Evolutionary conservation across 2,797 vertebrate species (phyloP).

Genomic region (Schizothorax lantsangensis): DNA sequence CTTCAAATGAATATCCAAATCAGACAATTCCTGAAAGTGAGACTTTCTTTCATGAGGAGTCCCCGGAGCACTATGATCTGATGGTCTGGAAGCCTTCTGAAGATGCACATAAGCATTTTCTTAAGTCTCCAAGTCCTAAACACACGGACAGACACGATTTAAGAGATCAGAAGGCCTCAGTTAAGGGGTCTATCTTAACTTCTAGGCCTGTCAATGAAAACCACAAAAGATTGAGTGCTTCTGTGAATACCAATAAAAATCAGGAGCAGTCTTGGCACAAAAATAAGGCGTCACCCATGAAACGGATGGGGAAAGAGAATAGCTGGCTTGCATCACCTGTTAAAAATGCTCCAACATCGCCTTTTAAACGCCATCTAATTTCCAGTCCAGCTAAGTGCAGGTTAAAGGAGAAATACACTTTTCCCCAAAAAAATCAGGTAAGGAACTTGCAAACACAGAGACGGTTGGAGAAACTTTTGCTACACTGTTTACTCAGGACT

Average conservation of each 20-base stretch:
- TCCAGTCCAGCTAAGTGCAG: constrained; percentile 43
- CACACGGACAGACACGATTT: background rate
- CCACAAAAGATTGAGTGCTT: constrained; percentile 62
- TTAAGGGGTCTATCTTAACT: constrained; percentile 58
- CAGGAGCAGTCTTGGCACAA: background rate
- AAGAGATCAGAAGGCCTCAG: constrained; percentile 58
- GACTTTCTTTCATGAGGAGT: constrained; percentile 14
- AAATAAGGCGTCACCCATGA: constrained; percentile 8
- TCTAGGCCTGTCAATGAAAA: constrained; percentile 47
- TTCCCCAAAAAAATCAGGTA: constrained; percentile 55
- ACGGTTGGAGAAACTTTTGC: constrained; percentile 67
- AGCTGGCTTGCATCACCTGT: background rate
- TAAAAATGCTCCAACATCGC: constrained; percentile 26
- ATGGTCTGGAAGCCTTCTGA: constrained; percentile 19
- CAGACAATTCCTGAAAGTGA: constrained; percentile 20
- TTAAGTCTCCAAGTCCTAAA: background rate
- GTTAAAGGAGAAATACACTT: constrained; percentile 14
- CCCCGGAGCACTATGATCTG: constrained; percentile 17
- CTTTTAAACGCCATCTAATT: constrained; percentile 46
- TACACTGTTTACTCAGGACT: constrained; percentile 87
- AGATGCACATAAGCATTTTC: background rate
- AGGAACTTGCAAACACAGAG: constrained; percentile 21
- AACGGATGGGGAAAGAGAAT: constrained; percentile 56
- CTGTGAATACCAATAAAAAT: constrained; percentile 16
- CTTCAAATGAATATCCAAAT: constrained; percentile 33